Conservation (phyloP, 2,113 vertebrate species). For the Romanogobio albipinnatus region DNA sequence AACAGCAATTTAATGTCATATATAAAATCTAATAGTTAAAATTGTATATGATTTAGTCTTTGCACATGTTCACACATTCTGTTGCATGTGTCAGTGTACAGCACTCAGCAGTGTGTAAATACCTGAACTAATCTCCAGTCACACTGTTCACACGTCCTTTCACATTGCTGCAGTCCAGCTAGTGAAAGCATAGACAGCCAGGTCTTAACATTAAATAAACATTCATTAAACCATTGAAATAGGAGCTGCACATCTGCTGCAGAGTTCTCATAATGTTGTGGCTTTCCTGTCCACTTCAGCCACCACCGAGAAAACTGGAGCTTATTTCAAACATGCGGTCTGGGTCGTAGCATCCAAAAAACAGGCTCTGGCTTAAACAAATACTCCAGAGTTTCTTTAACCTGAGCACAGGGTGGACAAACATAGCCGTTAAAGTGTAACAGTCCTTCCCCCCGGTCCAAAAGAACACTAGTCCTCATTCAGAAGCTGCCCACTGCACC, state of each 20-base stretch:
- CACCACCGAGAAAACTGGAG: slow-evolving; percentile 34
- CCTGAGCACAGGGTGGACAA: slow-evolving; percentile 52
- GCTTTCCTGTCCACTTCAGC: slow-evolving; percentile 36
- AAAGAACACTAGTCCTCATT: slow-evolving; percentile 58
- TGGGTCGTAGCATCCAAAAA: slow-evolving; percentile 46
- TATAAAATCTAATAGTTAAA: no score
- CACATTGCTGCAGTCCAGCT: slow-evolving; percentile 10
- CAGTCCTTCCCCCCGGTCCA: slow-evolving; percentile 29
- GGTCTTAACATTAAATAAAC: slow-evolving; percentile 41
- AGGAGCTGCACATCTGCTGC: slow-evolving; percentile 35
- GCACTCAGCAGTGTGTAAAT: background rate
- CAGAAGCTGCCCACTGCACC: slow-evolving; percentile 52
- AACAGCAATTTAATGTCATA: no score
- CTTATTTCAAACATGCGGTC: slow-evolving; percentile 54
- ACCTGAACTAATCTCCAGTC: slow-evolving; percentile 32
- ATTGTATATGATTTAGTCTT: background rate
- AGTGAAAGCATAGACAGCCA: slow-evolving; percentile 31
- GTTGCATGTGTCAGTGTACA: background rate
- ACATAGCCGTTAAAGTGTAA: slow-evolving; percentile 35
- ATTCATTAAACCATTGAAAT: slow-evolving; percentile 48
- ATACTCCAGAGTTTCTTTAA: slow-evolving; percentile 55
- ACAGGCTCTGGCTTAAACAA: slow-evolving; percentile 52
- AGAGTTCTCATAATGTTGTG: slow-evolving; percentile 46
- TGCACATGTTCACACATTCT: background rate
- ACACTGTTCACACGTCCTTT: slow-evolving; percentile 27